These are phyloP conservation scores for Sus cebifrons DNA, from an alignment of 2,797 vertebrate species.

Conservation along the genomic window DNA sequence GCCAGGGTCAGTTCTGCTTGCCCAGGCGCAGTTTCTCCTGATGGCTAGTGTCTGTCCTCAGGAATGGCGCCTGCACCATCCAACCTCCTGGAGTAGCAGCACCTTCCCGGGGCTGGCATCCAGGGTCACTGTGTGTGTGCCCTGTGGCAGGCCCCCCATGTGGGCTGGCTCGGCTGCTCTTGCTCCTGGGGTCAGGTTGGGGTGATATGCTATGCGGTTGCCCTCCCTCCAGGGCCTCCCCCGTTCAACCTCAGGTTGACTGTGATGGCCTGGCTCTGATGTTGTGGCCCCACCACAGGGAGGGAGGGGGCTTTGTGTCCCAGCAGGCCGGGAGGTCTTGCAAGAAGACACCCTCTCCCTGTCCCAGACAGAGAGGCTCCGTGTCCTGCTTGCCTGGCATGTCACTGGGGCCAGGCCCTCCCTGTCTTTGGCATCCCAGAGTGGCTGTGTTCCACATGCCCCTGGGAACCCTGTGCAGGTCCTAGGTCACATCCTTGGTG, in stretches of 20 bases:
- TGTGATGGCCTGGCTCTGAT: no score
- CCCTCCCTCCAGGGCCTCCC: background rate
- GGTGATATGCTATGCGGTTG: background rate
- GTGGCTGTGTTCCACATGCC: accelerated
- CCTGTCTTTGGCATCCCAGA: background rate
- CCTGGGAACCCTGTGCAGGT: background rate
- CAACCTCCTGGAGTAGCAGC: background rate
- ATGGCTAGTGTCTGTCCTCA: background rate
- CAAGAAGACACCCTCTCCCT: background rate
- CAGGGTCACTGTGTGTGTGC: background rate
- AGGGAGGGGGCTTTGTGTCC: background rate
- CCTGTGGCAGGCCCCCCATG: background rate
- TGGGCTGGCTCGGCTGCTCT: no score
- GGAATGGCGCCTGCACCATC: background rate
- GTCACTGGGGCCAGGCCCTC: background rate
- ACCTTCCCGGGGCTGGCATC: background rate
- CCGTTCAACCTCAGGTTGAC: accelerated
- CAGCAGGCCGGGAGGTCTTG: background rate
- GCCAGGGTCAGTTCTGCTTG: background rate
- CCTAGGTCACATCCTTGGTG: accelerated
- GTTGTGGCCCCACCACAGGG: no score
- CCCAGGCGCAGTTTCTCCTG: background rate
- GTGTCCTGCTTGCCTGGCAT: accelerated
- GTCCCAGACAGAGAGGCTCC: background rate
- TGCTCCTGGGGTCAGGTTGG: accelerated